Evolutionary conservation across 1,140 invertebrate genomes (phyloP).

Genomic region (Batillaria attramentaria): DNA sequence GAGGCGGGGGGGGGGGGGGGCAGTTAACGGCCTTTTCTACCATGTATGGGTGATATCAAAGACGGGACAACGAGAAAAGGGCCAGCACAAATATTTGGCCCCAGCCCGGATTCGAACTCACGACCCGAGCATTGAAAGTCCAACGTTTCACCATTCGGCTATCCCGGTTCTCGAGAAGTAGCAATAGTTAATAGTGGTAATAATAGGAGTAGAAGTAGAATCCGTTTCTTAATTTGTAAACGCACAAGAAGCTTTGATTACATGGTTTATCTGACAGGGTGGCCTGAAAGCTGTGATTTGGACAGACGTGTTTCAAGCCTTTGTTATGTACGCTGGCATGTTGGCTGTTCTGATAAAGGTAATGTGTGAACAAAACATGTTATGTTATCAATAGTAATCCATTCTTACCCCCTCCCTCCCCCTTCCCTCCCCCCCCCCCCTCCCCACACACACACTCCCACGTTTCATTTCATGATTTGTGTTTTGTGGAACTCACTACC

Average conservation of each 20-base stretch:
- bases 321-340: slow-evolving; percentile 88
- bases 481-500: too few relatives aligned
- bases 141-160: too few relatives aligned
- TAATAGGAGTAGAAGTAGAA: not conserved
- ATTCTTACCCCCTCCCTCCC: not conserved
- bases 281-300: slow-evolving; percentile 93
- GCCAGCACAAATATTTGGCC: too few relatives aligned
- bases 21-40: too few relatives aligned
- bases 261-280: slow-evolving; percentile 78
- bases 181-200: not conserved
- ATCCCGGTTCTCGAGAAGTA: not conserved
- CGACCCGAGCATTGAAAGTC: too few relatives aligned
- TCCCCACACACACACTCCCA: not conserved
- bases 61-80: too few relatives aligned
- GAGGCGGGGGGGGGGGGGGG: too few relatives aligned
- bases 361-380: slow-evolving; percentile 75
- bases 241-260: not conserved
- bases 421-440: not conserved
- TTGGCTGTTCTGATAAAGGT: slow-evolving; percentile 84
- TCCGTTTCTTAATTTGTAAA: not conserved
- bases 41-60: too few relatives aligned
- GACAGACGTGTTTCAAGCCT: slow-evolving; percentile 90
- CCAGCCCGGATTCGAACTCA: too few relatives aligned
- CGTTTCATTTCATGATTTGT: not conserved
- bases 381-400: slow-evolving; percentile 81